Evolutionary conservation across 2,888 invertebrate species (phyloP).

Genomic region (Sinodicranocentrus sp.): DNA sequence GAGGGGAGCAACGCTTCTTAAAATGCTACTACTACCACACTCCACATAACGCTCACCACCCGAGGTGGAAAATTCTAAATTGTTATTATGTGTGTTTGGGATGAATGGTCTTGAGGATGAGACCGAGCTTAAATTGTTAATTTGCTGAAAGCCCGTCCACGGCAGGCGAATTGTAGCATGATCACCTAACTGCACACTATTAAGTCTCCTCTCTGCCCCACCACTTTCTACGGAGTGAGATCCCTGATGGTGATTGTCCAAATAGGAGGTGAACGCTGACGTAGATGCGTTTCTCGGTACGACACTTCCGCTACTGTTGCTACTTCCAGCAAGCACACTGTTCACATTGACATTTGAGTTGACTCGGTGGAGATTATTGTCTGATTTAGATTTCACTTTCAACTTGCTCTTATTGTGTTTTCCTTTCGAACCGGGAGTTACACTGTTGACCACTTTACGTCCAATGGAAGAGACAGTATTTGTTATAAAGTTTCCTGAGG

Average conservation of each 20-base stretch:
- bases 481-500: slow-evolving; percentile 70
- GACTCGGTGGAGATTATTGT: slow-evolving; percentile 77
- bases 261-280: slow-evolving; percentile 54
- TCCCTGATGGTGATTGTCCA: slow-evolving; percentile 54
- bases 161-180: slow-evolving; percentile 76
- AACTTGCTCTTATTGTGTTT: slow-evolving; percentile 61
- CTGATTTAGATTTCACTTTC: slow-evolving; percentile 76
- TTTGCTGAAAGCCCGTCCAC: slow-evolving; percentile 74
- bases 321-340: slow-evolving; percentile 30
- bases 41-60: slow-evolving; percentile 72
- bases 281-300: slow-evolving; percentile 61
- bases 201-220: slow-evolving; percentile 69
- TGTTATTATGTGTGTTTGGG: slow-evolving; percentile 74
- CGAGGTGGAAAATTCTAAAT: slow-evolving; percentile 55
- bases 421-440: slow-evolving; percentile 54
- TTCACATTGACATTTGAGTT: slow-evolving; percentile 62
- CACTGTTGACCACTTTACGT: slow-evolving; percentile 71
- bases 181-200: slow-evolving; percentile 76
- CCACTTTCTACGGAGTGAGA: slow-evolving; percentile 3
- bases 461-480: slow-evolving; percentile 73
- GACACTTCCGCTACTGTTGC: slow-evolving; percentile 21
- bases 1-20: slow-evolving; percentile 41
- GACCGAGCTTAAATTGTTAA: slow-evolving; percentile 74
- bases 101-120: slow-evolving; percentile 54
- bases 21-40: slow-evolving; percentile 55